A percentile compares a stretch with the other conserved stretches of the same genome.
Conservation (phyloP, 2,888 invertebrate species). For the Temnothorax ravouxi region DNA sequence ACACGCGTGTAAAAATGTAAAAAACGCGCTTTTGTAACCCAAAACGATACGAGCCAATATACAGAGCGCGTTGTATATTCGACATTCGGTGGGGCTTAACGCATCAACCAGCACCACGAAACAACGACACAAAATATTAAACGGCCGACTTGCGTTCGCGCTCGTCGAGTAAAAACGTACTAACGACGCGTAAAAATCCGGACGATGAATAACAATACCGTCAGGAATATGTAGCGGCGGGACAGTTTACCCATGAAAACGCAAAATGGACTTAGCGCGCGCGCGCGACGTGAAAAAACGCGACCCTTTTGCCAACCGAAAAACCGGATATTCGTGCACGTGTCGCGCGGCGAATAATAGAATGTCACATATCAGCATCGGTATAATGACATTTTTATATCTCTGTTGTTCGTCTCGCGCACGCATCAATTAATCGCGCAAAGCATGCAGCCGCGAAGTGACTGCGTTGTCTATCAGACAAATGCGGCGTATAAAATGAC, state of each 20-base stretch:
- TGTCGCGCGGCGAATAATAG: background rate
- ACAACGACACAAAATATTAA: slow-evolving; percentile 49
- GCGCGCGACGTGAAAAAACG: background rate
- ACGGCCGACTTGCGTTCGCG: slow-evolving; percentile 42
- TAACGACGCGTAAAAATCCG: slow-evolving; percentile 53
- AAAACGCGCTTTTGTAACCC: slow-evolving; percentile 52
- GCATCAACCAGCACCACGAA: slow-evolving; percentile 35
- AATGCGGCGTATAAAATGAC: slow-evolving; percentile 38
- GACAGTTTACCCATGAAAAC: slow-evolving; percentile 33
- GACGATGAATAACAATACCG: slow-evolving; percentile 40
- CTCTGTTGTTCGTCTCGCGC: background rate
- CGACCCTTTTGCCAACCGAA: background rate
- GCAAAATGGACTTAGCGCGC: slow-evolving; percentile 36
- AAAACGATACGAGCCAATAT: slow-evolving; percentile 49
- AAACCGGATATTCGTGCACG: slow-evolving; percentile 2
- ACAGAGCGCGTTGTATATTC: slow-evolving; percentile 46
- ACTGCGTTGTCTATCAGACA: slow-evolving; percentile 11
- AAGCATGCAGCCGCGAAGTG: background rate
- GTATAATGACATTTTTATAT: slow-evolving; percentile 29
- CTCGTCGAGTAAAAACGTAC: slow-evolving; percentile 37
- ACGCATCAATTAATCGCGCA: slow-evolving; percentile 35
- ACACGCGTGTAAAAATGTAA: slow-evolving; percentile 52
- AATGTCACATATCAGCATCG: background rate
- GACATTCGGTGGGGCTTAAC: slow-evolving; percentile 45
- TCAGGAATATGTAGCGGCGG: slow-evolving; percentile 19